A percentile compares a stretch with the other conserved stretches of the same genome.
These are phyloP conservation scores for Augochlora pura DNA, from an alignment of 1,140 invertebrate species.

Conservation along the genomic window DNA sequence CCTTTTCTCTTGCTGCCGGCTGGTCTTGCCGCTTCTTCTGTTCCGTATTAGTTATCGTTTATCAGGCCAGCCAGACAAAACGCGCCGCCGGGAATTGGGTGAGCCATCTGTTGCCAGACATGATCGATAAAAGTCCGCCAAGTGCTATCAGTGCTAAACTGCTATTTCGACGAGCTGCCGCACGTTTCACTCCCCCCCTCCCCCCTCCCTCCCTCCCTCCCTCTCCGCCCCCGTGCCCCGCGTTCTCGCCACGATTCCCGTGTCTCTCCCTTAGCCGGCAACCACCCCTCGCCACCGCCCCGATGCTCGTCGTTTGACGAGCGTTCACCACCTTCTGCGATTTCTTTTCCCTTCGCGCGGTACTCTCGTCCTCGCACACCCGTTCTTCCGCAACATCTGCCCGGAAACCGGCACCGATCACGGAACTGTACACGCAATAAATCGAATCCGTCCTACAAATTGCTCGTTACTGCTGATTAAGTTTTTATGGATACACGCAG, in stretches of 20 bases:
- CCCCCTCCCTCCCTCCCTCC: conserved; percentile 3
- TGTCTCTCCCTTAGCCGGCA: not conserved
- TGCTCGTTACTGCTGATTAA: conserved; percentile 50
- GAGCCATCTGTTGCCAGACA: conserved; percentile 79
- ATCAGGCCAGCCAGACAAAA: conserved; percentile 70
- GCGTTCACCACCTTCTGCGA: conserved; percentile 37
- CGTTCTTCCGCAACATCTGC: conserved; percentile 38
- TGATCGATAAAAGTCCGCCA: conserved; percentile 79
- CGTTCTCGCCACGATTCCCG: not conserved
- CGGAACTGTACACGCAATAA: conserved; percentile 64
- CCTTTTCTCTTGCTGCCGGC: conserved; percentile 36
- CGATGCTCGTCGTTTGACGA: conserved; percentile 36
- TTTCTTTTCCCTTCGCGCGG: conserved; percentile 20
- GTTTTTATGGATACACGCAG: not conserved
- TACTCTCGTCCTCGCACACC: not conserved
- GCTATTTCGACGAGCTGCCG: conserved; percentile 71
- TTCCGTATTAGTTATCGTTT: conserved; percentile 75
- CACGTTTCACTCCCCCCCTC: conserved; percentile 42
- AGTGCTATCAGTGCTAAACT: conserved; percentile 78
- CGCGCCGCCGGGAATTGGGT: conserved; percentile 67
- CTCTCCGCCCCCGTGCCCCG: conserved; percentile 16
- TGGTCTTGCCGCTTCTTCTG: conserved; percentile 35
- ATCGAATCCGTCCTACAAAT: conserved; percentile 59
- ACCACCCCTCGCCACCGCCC: not conserved
- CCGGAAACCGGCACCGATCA: conserved; percentile 19